Conservation (phyloP, 1,140 invertebrate species). For the Paraescarpia echinospica region DNA sequence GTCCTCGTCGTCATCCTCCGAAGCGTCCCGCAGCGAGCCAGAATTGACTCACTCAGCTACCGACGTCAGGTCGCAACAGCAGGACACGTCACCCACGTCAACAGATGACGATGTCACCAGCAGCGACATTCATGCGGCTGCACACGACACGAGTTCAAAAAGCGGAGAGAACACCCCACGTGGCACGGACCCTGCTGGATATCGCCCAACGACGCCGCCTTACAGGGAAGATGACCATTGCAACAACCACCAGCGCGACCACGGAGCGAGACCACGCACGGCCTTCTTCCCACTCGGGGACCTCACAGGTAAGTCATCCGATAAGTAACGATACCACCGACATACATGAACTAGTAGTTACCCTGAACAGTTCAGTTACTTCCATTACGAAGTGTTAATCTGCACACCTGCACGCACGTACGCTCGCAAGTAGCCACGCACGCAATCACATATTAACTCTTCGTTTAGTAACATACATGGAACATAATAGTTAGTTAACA, state of each 20-base stretch:
- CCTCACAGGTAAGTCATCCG: neutral
- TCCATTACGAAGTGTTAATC: neutral
- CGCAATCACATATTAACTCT: no score
- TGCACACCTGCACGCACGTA: neutral
- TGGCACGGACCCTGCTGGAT: neutral
- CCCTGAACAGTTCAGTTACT: neutral
- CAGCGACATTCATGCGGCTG: neutral
- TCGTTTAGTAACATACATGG: no score
- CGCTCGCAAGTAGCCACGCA: no score
- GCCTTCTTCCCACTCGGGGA: neutral
- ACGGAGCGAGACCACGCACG: neutral
- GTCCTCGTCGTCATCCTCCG: neutral
- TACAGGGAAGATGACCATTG: neutral
- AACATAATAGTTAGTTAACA: no score
- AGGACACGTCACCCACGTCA: neutral
- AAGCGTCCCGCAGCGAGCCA: neutral
- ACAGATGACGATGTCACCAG: neutral
- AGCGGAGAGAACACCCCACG: neutral
- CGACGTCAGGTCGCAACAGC: neutral
- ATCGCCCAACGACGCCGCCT: neutral
- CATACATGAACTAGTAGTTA: neutral
- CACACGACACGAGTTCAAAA: neutral
- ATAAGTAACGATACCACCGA: no score
- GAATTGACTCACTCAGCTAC: neutral
- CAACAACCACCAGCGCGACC: neutral